Evolutionary conservation across 2,888 invertebrate species (phyloP).

Genomic region (Brachyopa scutellaris): DNA sequence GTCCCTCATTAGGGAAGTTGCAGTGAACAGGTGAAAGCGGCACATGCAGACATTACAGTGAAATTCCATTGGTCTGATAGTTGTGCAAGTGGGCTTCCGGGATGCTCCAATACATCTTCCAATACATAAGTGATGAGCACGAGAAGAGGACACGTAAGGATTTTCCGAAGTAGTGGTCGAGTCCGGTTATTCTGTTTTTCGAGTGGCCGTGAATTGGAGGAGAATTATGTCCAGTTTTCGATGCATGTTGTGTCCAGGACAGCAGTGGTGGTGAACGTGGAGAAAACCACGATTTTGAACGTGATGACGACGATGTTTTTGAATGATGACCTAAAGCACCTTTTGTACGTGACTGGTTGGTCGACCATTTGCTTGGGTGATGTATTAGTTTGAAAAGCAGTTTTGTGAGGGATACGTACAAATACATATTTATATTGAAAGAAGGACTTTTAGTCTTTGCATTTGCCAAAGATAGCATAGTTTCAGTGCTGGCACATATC

Average conservation of each 20-base stretch:
- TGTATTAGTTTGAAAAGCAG: too few relatives aligned
- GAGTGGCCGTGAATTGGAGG: background rate
- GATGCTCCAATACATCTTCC: conserved; percentile 39
- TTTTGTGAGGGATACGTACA: too few relatives aligned
- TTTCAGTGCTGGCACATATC: too few relatives aligned
- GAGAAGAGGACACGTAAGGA: background rate
- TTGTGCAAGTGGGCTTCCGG: conserved; percentile 6
- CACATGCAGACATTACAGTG: conserved; percentile 6
- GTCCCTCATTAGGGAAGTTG: background rate
- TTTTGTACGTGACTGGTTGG: conserved; percentile 1
- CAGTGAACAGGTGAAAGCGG: background rate
- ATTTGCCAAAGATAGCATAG: too few relatives aligned
- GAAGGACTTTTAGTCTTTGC: too few relatives aligned
- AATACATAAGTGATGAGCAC: conserved; percentile 32
- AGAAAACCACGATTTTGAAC: too few relatives aligned
- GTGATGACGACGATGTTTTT: too few relatives aligned
- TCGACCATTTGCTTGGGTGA: too few relatives aligned
- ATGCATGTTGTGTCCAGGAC: too few relatives aligned
- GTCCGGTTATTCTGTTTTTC: background rate
- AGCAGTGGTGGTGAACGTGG: too few relatives aligned
- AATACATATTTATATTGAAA: too few relatives aligned
- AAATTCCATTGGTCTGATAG: background rate
- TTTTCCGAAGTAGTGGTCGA: background rate
- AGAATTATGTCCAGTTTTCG: background rate
- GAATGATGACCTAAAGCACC: background rate